Conservation (phyloP, 2,888 invertebrate species). For the Harmothoe impar region DNA sequence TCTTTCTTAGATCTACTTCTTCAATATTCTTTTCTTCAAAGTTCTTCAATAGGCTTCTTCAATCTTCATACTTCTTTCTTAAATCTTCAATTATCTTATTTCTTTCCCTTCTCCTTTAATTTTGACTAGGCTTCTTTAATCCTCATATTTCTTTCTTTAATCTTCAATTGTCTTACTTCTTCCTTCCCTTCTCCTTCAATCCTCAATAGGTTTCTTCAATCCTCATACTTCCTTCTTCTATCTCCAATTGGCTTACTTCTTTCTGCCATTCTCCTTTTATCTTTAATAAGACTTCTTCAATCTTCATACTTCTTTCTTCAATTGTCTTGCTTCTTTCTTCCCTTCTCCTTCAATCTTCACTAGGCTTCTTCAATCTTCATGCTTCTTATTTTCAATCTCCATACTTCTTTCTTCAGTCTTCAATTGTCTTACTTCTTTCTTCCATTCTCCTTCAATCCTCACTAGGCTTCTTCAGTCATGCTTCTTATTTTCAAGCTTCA, state of each 20-base stretch:
- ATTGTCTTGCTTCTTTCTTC: not conserved
- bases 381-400: not conserved
- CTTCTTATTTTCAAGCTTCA: not conserved
- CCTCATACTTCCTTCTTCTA: not conserved
- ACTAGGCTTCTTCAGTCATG: not conserved
- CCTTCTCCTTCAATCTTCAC: not conserved
- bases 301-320: not conserved
- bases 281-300: too few relatives aligned
- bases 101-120: not conserved
- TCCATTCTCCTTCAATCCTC: not conserved
- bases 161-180: not conserved
- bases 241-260: not conserved
- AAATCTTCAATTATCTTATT: too few relatives aligned
- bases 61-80: too few relatives aligned
- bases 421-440: not conserved
- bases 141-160: not conserved
- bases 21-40: constrained; percentile 22
- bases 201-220: not conserved
- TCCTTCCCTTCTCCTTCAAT: not conserved
- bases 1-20: constrained; percentile 17
- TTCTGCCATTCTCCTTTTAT: not conserved
- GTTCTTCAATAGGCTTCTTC: not conserved
- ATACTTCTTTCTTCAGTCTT: not conserved
- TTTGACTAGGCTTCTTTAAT: not conserved
- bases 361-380: not conserved